These are phyloP conservation scores for Amphilophus citrinellus DNA, from an alignment of 2,113 vertebrate genomes.

Conservation along the genomic window DNA sequence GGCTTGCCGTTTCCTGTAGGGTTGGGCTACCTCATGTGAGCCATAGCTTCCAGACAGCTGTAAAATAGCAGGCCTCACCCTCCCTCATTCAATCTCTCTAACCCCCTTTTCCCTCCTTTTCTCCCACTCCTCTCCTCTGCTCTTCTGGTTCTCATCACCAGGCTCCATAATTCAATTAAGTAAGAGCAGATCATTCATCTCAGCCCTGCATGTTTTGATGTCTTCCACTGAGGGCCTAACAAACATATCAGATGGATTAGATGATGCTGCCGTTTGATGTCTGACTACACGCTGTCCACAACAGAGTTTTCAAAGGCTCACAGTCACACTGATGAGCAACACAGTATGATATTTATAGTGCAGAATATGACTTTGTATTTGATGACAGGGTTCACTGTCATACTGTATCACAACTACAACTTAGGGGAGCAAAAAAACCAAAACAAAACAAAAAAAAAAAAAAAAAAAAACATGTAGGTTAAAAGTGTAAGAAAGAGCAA, in stretches of 20 bases:
- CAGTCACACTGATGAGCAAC: conserved; percentile 24
- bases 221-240: conserved; percentile 60
- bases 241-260: conserved; percentile 64
- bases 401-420: conserved; percentile 1
- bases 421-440: not conserved
- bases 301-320: conserved; percentile 30
- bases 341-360: conserved; percentile 22
- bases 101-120: conserved; percentile 51
- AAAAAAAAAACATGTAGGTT: conserved; percentile 1
- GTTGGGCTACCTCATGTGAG: conserved; percentile 82
- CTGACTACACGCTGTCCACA: conserved; percentile 21
- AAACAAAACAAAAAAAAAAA: too few relatives aligned
- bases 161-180: conserved; percentile 73
- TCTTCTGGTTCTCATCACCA: conserved; percentile 74
- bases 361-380: conserved; percentile 24
- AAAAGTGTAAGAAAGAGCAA: conserved; percentile 3
- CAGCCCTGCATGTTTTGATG: conserved; percentile 67
- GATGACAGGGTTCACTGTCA: conserved; percentile 10
- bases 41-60: conserved; percentile 81
- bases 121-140: conserved; percentile 45
- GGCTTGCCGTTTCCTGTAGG: conserved; percentile 82
- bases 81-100: conserved; percentile 44
- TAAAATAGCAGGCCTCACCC: conserved; percentile 72
- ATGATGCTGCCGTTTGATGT: conserved; percentile 56
- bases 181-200: conserved; percentile 65